Evolutionary conservation across 2,113 vertebrate species (phyloP).

Genomic region (Euleptes europaea): DNA sequence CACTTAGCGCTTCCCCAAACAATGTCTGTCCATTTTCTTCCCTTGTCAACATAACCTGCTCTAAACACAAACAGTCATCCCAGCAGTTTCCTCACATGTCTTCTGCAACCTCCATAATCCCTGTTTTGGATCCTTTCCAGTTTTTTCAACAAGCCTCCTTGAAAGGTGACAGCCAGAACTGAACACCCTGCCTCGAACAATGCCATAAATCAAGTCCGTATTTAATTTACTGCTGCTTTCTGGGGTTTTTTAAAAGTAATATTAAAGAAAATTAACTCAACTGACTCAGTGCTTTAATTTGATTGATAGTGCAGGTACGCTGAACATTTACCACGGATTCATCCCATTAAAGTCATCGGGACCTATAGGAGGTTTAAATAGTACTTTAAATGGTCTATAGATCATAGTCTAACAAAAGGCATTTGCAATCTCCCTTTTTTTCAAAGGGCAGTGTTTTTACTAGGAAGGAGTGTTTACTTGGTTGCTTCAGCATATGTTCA

Average conservation of each 20-base stretch:
- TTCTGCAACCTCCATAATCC: not conserved
- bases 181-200: not conserved
- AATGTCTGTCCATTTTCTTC: not conserved
- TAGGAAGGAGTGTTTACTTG: conserved; percentile 28
- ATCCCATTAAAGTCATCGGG: not conserved
- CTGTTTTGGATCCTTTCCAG: not conserved
- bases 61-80: not conserved
- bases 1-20: not conserved
- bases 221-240: not conserved
- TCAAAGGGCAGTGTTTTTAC: conserved; percentile 3
- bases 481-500: conserved; percentile 48
- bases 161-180: not conserved
- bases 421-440: not conserved
- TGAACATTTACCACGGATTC: not conserved
- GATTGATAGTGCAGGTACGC: not conserved
- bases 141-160: not conserved
- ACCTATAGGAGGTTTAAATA: not conserved
- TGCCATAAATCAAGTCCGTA: not conserved
- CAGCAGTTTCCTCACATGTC: not conserved
- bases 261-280: not conserved
- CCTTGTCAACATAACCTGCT: not conserved
- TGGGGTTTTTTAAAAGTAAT: not conserved
- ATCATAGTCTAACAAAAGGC: conserved; percentile 28
- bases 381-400: not conserved
- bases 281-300: not conserved